Percentiles rank a stretch among this genome's conserved stretches.
Conservation (phyloP, 2,797 vertebrate genomes). For the Acrossocheilus wenchowensis region DNA sequence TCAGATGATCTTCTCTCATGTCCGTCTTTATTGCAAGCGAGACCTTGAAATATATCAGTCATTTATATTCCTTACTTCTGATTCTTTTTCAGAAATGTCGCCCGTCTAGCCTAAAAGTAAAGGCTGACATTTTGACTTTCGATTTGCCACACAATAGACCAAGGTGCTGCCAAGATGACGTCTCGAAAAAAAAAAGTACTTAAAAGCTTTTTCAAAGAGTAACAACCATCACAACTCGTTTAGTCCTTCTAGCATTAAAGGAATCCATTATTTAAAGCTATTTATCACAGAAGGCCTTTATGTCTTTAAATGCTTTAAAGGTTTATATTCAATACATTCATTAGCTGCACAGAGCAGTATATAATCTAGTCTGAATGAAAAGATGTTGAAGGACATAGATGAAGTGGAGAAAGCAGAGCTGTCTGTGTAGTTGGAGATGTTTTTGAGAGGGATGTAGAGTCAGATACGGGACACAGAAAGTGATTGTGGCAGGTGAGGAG, state of each 20-base stretch:
- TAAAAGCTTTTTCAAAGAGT: slow-evolving; percentile 40
- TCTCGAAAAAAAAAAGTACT: not conserved
- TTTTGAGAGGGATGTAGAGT: slow-evolving; percentile 35
- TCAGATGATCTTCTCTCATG: slow-evolving; percentile 56
- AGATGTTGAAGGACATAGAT: slow-evolving; percentile 36
- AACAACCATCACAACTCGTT: not conserved
- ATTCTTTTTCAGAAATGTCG: slow-evolving; percentile 56
- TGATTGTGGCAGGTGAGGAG: slow-evolving; percentile 38
- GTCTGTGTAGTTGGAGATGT: slow-evolving; percentile 27
- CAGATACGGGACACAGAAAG: slow-evolving; percentile 36
- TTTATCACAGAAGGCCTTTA: not conserved
- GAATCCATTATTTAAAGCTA: slow-evolving; percentile 22
- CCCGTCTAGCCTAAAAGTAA: slow-evolving; percentile 52
- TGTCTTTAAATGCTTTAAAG: slow-evolving; percentile 14
- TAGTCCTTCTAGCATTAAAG: not conserved
- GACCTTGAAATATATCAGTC: slow-evolving; percentile 49
- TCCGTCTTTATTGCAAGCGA: slow-evolving; percentile 56
- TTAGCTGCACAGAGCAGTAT: not conserved
- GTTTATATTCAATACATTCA: slow-evolving; percentile 14
- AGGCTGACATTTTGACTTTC: slow-evolving; percentile 59
- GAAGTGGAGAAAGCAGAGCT: slow-evolving; percentile 7
- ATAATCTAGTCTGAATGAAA: slow-evolving; percentile 19
- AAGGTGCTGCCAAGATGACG: not conserved
- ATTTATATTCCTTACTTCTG: slow-evolving; percentile 59
- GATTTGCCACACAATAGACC: slow-evolving; percentile 50